Evolutionary conservation across 2,113 vertebrate genomes (phyloP).

Genomic region (Clarias magur): DNA sequence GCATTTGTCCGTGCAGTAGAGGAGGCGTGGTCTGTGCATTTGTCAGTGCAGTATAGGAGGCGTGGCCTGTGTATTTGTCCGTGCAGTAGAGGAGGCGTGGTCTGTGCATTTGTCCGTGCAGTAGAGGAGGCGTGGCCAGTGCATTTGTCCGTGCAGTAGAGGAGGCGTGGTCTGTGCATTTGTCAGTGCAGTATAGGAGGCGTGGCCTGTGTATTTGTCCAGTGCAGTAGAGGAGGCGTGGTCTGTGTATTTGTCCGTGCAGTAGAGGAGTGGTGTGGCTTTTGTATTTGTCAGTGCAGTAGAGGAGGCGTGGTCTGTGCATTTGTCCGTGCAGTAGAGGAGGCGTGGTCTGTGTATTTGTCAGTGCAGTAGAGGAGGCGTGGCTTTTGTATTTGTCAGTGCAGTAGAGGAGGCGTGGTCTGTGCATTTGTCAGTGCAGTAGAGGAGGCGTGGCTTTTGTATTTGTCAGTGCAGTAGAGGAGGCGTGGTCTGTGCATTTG

Average conservation of each 20-base stretch:
- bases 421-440: not conserved
- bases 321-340: not conserved
- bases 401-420: not conserved
- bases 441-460: not conserved
- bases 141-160: not conserved
- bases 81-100: not conserved
- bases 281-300: not conserved
- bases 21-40: not conserved
- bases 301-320: not conserved
- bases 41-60: not conserved
- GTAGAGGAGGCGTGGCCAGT: not conserved
- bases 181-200: not conserved
- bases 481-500: not conserved
- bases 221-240: not conserved
- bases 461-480: not conserved
- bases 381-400: not conserved
- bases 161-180: not conserved
- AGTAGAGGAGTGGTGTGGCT: not conserved
- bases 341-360: not conserved
- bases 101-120: not conserved
- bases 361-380: not conserved
- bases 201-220: not conserved
- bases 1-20: not conserved
- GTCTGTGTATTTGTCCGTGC: not conserved
- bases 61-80: not conserved